Percentiles rank a stretch among this genome's conserved stretches.
These are phyloP conservation scores for Malacoraja senta DNA, from an alignment of 2,797 vertebrate species.

Conservation along the genomic window DNA sequence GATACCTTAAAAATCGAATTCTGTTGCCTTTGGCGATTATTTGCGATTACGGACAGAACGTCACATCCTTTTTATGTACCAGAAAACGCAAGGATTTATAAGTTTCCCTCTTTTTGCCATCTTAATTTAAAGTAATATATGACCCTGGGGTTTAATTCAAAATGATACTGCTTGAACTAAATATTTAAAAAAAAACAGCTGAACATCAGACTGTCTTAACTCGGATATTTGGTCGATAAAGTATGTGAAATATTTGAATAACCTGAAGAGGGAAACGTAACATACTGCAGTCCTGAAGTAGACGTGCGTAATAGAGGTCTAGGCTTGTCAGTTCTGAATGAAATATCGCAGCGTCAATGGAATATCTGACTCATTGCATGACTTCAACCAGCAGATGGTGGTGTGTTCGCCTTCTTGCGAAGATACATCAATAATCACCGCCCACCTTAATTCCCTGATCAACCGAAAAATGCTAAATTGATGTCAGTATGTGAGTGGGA, in stretches of 20 bases:
- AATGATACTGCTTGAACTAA: background rate
- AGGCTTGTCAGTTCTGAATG: background rate
- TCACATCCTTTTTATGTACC: too few species aligned
- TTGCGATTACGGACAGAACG: background rate
- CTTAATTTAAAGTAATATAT: conserved; percentile 13
- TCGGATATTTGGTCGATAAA: background rate
- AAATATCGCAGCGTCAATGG: background rate
- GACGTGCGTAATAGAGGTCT: conserved; percentile 3
- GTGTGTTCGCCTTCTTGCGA: conserved; percentile 61
- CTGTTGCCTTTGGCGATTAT: background rate
- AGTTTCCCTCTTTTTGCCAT: background rate
- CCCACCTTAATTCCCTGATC: background rate
- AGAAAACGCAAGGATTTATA: background rate
- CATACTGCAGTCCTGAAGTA: conserved; percentile 11
- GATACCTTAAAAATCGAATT: background rate
- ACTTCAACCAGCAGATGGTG: conserved; percentile 55
- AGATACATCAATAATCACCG: conserved; percentile 66
- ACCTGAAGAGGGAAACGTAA: too few species aligned
- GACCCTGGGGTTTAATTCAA: background rate
- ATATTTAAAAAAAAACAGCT: too few species aligned
- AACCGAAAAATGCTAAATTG: background rate
- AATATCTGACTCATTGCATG: conserved; percentile 31
- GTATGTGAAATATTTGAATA: background rate
- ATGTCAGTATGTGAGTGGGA: background rate
- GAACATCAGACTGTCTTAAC: background rate